Conservation (phyloP, 1,140 invertebrate genomes). For the Medauroidea extradentata region DNA sequence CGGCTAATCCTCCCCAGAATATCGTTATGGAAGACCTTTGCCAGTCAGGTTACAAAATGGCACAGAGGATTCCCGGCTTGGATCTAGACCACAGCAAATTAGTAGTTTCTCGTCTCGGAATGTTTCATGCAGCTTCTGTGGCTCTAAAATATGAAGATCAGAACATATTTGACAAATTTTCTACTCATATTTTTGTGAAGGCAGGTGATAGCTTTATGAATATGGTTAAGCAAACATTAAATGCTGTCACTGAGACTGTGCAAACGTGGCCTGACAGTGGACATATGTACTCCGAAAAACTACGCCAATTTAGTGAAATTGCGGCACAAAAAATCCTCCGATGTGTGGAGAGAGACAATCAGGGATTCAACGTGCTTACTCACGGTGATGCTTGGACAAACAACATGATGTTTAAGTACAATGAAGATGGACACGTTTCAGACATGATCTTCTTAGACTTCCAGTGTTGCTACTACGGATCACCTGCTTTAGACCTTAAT, state of each 20-base stretch:
- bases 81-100: conserved; percentile 1
- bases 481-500: conserved; percentile 47
- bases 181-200: no score
- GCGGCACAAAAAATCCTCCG: not conserved
- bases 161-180: not conserved
- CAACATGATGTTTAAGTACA: no score
- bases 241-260: not conserved
- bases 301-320: not conserved
- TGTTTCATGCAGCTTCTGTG: not conserved
- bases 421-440: no score
- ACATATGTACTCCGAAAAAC: not conserved
- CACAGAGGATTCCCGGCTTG: conserved; percentile 8
- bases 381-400: no score
- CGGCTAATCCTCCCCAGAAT: not conserved
- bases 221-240: no score
- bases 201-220: no score
- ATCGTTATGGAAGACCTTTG: conserved; percentile 14
- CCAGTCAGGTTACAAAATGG: conserved; percentile 8
- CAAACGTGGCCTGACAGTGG: not conserved
- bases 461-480: no score
- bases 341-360: not conserved
- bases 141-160: not conserved
- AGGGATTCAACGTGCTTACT: not conserved
- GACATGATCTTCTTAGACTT: no score
- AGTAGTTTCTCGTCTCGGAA: not conserved